Conservation (phyloP, 1,140 invertebrate species). For the Psilanteris sp. region DNA sequence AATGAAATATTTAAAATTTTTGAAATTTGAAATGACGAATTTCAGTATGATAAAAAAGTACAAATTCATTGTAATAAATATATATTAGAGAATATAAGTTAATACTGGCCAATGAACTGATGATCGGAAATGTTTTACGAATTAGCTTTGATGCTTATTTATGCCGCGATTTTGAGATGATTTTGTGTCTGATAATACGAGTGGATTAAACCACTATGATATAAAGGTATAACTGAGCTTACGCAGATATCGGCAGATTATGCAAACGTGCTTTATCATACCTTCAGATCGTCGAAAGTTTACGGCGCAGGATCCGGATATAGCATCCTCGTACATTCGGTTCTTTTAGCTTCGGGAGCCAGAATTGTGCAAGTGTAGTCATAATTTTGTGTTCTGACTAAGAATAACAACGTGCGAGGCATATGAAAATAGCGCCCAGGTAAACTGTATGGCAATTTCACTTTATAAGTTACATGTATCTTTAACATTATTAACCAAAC, state of each 20-base stretch:
- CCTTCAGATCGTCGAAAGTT: conserved; percentile 62
- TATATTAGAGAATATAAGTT: too few relatives aligned
- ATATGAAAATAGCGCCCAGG: conserved; percentile 30
- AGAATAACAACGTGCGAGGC: conserved; percentile 53
- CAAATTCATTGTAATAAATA: too few relatives aligned
- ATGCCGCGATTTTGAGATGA: conserved; percentile 25
- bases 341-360: conserved; percentile 45
- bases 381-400: conserved; percentile 51
- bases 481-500: conserved; percentile 13
- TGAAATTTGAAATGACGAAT: too few relatives aligned
- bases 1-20: too few relatives aligned
- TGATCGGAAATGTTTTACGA: conserved; percentile 19
- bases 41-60: too few relatives aligned
- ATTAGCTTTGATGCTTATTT: conserved; percentile 33
- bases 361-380: conserved; percentile 46
- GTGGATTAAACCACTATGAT: conserved; percentile 61
- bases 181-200: conserved; percentile 52
- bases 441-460: conserved; percentile 30
- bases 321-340: conserved; percentile 53
- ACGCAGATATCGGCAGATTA: conserved; percentile 63
- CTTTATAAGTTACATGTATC: conserved; percentile 9
- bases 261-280: conserved; percentile 66
- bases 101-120: not conserved
- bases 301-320: conserved; percentile 58
- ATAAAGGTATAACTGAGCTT: conserved; percentile 55